Conservation (phyloP, 1,140 invertebrate species). For the Drosophila truncata region DNA sequence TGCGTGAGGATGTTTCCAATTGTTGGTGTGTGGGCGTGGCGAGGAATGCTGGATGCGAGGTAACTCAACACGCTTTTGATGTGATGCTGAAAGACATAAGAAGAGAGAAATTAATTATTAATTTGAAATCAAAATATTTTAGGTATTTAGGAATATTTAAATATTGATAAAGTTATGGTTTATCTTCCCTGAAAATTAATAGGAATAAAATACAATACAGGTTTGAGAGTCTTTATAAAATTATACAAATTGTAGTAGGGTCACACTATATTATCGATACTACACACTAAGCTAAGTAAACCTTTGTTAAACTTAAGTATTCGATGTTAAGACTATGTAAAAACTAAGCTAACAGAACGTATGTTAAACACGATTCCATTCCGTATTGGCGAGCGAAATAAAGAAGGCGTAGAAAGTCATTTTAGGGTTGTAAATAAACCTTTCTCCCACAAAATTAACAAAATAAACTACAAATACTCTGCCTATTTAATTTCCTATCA, state of each 20-base stretch:
- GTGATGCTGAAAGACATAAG: constrained; percentile 12
- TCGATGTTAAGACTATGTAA: too few relatives aligned
- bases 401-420: too few relatives aligned
- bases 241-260: too few relatives aligned
- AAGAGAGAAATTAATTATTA: background rate
- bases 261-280: too few relatives aligned
- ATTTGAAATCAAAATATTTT: background rate
- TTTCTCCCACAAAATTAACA: too few relatives aligned
- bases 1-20: constrained; percentile 75
- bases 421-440: too few relatives aligned
- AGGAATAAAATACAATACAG: background rate
- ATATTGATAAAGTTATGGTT: background rate
- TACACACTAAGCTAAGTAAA: too few relatives aligned
- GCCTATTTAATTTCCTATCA: background rate
- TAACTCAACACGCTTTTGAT: constrained; percentile 13
- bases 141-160: background rate
- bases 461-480: background rate
- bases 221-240: too few relatives aligned
- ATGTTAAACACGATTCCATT: too few relatives aligned
- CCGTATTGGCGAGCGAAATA: too few relatives aligned
- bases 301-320: too few relatives aligned
- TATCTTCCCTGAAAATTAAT: background rate
- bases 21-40: constrained; percentile 35
- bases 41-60: constrained; percentile 11
- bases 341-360: too few relatives aligned